Base-by-base conservation (phyloP, 2,113 vertebrate genomes). In the Neodontobutis hainanensis region DNA sequence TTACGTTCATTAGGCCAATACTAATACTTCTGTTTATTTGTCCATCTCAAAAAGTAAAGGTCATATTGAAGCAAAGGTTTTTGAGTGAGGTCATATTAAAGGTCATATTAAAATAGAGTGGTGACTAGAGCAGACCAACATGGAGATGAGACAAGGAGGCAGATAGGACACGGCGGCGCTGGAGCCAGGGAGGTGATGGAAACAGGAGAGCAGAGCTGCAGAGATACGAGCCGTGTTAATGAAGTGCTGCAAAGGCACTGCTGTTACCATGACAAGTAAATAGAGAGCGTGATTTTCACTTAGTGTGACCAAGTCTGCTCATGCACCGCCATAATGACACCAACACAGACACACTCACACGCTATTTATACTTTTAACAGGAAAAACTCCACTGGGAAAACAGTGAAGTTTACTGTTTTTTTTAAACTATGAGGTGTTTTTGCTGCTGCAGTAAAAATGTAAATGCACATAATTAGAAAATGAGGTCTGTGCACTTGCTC, bases 181-280 rank as follows among this genome's bases (percentile, higher is more conserved):
- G 1, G 56, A 32, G 27, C 7, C 9, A 12, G 35, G 42, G 46
- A 38, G 44, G 60, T 12, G 50, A 45, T 60, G 36, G 50, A 75
- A 48, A 15, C 65, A 59, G 34, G 43, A 16, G 61, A 51, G 5
- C 11, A 64, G 53, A 36, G 32, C 32, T 57, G 27, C n/a, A 65
- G 51, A 56, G 58, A 73, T 60, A 51, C 51, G 57, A 77, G 53
- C 50, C 50, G 14, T 65, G 56, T 68, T 60, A 55, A 51, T 59
- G 35, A 57, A 72, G 58, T 38, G 42, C 46, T 47, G 27, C 70
- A 61, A 63, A 78, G 19, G 42, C 57, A 4, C 40, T 10, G 46
- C 63, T 68, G 77, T 85, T 83, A 68, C 73, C 80, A 86, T 71
- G 71, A 68, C 82, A 76, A 83, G 68, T 77, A 78, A 74, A 77